Evolutionary conservation across 2,113 vertebrate genomes (phyloP).

Genomic region (Ceyx melanurus): DNA sequence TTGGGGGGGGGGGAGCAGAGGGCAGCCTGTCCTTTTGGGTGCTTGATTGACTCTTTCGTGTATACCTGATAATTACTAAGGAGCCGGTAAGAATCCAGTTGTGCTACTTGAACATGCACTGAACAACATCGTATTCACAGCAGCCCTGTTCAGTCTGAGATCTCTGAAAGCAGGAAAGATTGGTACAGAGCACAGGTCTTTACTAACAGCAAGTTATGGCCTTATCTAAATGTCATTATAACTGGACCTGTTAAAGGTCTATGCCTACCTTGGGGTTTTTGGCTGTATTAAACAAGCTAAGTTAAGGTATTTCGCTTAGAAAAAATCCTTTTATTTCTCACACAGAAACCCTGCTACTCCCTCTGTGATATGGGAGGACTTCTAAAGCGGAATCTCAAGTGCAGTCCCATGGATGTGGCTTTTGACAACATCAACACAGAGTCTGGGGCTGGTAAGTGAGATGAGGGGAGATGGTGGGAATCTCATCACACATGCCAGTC

Average conservation of each 20-base stretch:
- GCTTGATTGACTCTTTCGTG: slow-evolving; percentile 56
- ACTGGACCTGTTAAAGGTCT: neutral
- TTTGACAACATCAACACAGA: neutral
- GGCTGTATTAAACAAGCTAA: neutral
- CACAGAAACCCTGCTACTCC: neutral
- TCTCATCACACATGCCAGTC: neutral
- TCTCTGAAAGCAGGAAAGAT: neutral
- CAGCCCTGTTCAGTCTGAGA: neutral
- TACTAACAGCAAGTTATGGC: neutral
- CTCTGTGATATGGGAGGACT: neutral
- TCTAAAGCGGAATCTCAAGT: neutral
- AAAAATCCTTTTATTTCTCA: neutral
- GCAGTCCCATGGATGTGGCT: neutral
- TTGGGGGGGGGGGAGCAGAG: slow-evolving; percentile 15
- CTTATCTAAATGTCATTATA: neutral
- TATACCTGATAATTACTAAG: slow-evolving; percentile 56
- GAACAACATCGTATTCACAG: neutral
- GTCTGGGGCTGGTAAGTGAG: neutral
- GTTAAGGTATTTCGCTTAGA: neutral
- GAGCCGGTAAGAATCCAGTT: slow-evolving; percentile 33
- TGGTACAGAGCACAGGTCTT: neutral
- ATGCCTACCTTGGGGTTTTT: neutral
- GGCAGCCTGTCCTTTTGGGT: slow-evolving; percentile 61
- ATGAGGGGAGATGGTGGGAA: neutral
- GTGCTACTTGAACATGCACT: neutral